Evolutionary conservation across 2,888 invertebrate genomes (phyloP).

Genomic region (Phengaris arion): DNA sequence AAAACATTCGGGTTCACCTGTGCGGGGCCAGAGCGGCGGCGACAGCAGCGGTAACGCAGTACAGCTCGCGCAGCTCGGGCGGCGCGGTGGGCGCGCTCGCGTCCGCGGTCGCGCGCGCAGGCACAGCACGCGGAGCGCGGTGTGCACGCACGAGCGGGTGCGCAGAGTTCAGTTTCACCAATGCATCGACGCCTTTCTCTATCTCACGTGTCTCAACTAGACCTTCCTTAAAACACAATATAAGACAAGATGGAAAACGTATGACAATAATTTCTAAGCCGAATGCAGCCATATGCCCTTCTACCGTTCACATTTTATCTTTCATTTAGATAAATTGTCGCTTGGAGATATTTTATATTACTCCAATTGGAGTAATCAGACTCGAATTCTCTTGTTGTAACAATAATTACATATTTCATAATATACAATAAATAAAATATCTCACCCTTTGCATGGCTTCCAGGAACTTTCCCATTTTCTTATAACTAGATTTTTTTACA

Average conservation of each 20-base stretch:
- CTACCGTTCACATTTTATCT: no score
- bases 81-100: constrained; percentile 46
- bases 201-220: constrained; percentile 82
- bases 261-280: no score
- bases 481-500: constrained; percentile 92
- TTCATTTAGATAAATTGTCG: no score
- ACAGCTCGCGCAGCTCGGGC: constrained; percentile 83
- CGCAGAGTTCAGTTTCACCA: constrained; percentile 81
- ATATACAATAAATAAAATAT: no score
- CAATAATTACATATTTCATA: no score
- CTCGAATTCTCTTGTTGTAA: no score
- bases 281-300: no score
- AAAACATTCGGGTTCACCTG: constrained; percentile 52
- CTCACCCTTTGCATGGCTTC: constrained; percentile 85
- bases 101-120: constrained; percentile 32
- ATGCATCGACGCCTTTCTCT: constrained; percentile 90
- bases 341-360: no score
- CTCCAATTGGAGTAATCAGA: no score
- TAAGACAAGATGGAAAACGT: no score
- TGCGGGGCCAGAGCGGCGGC: constrained; percentile 80
- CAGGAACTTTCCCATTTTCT: constrained; percentile 92
- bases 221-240: constrained; percentile 67
- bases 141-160: constrained; percentile 77
- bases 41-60: constrained; percentile 83
- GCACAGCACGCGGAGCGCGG: constrained; percentile 40